A percentile compares a stretch with the other conserved stretches of the same genome.
These are phyloP conservation scores for Phrynosoma blainvillii DNA, from an alignment of 2,113 vertebrate genomes.

Conservation along the genomic window DNA sequence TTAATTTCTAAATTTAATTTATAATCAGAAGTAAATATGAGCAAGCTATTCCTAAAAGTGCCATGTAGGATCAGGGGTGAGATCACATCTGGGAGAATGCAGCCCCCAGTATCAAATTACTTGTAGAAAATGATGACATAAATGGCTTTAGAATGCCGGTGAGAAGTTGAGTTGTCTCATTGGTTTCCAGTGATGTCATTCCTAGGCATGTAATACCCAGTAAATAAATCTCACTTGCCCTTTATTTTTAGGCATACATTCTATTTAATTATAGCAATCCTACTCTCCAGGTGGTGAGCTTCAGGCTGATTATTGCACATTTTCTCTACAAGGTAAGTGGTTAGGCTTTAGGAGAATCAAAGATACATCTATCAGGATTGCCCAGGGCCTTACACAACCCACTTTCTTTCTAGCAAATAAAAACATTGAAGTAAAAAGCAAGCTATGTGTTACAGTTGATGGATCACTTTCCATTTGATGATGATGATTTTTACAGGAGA, in stretches of 20 bases:
- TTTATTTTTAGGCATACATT: constrained; percentile 57
- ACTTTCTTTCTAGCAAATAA: not conserved
- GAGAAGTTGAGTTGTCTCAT: constrained; percentile 29
- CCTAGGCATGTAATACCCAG: constrained; percentile 8
- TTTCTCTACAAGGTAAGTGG: constrained; percentile 5
- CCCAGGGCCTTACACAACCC: not conserved
- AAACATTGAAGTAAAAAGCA: not conserved
- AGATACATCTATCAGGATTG: not conserved
- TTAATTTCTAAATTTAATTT: constrained; percentile 56
- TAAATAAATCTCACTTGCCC: constrained; percentile 43
- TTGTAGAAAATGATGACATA: constrained; percentile 57
- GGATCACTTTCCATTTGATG: not conserved
- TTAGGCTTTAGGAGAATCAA: not conserved
- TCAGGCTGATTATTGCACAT: not conserved
- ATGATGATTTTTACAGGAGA: too few relatives aligned
- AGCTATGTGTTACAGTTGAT: not conserved
- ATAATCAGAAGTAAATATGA: constrained; percentile 59
- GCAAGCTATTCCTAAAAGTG: constrained; percentile 66
- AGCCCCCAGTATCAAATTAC: constrained; percentile 53
- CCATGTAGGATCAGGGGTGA: constrained; percentile 65
- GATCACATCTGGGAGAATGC: constrained; percentile 58
- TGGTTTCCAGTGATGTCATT: constrained; percentile 48
- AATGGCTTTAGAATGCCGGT: constrained; percentile 53
- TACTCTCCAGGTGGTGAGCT: constrained; percentile 21
- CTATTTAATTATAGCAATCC: constrained; percentile 40